A percentile compares a stretch with the other conserved stretches of the same genome.
These are phyloP conservation scores for Synodontis membranacea DNA, from an alignment of 2,113 vertebrate species.

Conservation along the genomic window DNA sequence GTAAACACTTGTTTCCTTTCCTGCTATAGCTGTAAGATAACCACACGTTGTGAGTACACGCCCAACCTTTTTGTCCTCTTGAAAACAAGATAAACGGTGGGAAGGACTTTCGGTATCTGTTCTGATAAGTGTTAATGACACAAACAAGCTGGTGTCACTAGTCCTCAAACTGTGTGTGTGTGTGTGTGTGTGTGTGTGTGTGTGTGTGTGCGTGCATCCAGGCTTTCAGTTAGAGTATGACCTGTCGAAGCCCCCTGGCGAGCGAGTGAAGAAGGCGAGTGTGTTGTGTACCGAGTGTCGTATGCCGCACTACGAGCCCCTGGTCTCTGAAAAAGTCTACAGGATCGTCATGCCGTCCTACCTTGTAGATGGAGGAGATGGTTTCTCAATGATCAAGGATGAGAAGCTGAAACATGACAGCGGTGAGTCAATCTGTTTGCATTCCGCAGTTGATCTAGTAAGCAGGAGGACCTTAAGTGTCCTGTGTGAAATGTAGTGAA, in stretches of 20 bases:
- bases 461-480: too few relatives aligned
- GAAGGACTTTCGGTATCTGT: not conserved
- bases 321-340: constrained; percentile 73
- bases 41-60: not conserved
- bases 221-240: constrained; percentile 85
- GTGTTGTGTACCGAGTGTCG: constrained; percentile 84
- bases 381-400: constrained; percentile 79
- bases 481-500: not conserved
- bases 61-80: too few relatives aligned
- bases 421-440: constrained; percentile 72
- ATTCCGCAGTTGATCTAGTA: not conserved
- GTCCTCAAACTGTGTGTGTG: constrained; percentile 15
- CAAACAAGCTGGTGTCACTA: not conserved
- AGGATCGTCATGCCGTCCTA: constrained; percentile 80
- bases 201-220: constrained; percentile 57
- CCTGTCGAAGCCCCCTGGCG: constrained; percentile 66
- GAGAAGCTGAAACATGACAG: constrained; percentile 80
- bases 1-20: not conserved
- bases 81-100: not conserved
- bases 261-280: constrained; percentile 72
- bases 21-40: not conserved
- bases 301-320: constrained; percentile 77
- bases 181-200: constrained; percentile 5
- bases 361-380: constrained; percentile 82
- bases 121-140: not conserved